Percentiles rank a stretch among this genome's conserved stretches.
Conservation (phyloP, 2,888 invertebrate species). For the Scelioninae gen. 2 region DNA sequence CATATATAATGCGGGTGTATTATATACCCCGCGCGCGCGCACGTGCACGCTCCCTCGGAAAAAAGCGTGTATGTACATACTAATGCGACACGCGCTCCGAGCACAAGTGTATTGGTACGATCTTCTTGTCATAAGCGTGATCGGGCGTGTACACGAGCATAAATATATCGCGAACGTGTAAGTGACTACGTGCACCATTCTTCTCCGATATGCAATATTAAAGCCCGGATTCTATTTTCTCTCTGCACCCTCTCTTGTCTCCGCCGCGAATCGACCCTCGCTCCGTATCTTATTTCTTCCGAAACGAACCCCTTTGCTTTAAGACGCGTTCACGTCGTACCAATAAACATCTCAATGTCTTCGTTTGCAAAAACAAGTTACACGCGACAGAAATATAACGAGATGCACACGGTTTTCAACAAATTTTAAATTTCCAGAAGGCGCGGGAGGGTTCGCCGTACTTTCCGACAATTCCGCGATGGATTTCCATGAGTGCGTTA, state of each 20-base stretch:
- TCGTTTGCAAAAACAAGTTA: constrained; percentile 56
- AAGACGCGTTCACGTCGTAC: constrained; percentile 53
- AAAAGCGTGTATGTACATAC: constrained; percentile 54
- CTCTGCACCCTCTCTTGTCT: constrained; percentile 56
- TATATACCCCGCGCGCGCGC: constrained; percentile 6
- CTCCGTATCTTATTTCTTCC: constrained; percentile 58
- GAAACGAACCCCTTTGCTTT: constrained; percentile 57
- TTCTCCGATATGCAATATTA: constrained; percentile 60
- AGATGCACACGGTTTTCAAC: constrained; percentile 16
- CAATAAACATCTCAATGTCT: constrained; percentile 59
- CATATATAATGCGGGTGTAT: constrained; percentile 31
- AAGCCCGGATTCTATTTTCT: constrained; percentile 60
- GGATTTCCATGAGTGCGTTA: too few relatives aligned
- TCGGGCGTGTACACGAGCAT: constrained; percentile 45
- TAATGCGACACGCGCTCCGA: constrained; percentile 35
- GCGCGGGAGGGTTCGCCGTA: too few relatives aligned
- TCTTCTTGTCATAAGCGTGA: constrained; percentile 53
- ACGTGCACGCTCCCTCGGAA: neutral
- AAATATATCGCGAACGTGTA: constrained; percentile 57
- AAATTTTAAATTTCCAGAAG: too few relatives aligned
- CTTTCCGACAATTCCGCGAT: too few relatives aligned
- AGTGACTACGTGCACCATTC: constrained; percentile 59
- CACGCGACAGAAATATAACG: constrained; percentile 23
- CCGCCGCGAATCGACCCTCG: constrained; percentile 53
- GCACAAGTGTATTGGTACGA: constrained; percentile 40